Conservation (phyloP, 2,888 invertebrate species). For the Chrysolina americana region DNA sequence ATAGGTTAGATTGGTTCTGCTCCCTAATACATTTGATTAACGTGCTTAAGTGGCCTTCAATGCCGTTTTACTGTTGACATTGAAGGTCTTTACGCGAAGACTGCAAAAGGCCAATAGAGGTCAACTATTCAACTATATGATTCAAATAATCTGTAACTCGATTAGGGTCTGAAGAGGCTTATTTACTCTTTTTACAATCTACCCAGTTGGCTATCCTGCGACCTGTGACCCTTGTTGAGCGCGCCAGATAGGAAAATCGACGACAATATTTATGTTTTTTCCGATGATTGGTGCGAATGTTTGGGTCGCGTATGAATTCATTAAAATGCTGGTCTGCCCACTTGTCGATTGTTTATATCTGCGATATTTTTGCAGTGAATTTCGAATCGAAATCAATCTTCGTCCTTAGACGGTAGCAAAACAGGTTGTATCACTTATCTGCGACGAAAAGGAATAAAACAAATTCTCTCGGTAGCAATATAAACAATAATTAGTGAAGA, state of each 20-base stretch:
- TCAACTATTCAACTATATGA: constrained; percentile 66
- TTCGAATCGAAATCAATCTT: constrained; percentile 49
- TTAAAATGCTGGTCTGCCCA: constrained; percentile 20
- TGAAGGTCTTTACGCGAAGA: constrained; percentile 69
- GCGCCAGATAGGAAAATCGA: constrained; percentile 57
- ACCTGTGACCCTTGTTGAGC: constrained; percentile 64
- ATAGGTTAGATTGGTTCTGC: constrained; percentile 47
- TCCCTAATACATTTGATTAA: constrained; percentile 59
- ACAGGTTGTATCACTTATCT: constrained; percentile 66
- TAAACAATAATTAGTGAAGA: constrained; percentile 65
- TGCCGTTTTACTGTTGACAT: constrained; percentile 70
- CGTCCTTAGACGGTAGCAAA: constrained; percentile 61
- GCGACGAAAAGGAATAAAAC: constrained; percentile 61
- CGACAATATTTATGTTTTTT: constrained; percentile 53
- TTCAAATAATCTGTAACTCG: constrained; percentile 44
- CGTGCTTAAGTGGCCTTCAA: constrained; percentile 69
- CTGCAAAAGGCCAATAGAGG: constrained; percentile 70
- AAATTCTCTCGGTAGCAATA: constrained; percentile 59
- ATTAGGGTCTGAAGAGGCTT: constrained; percentile 44
- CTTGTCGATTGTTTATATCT: constrained; percentile 22
- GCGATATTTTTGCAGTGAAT: constrained; percentile 40
- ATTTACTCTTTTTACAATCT: constrained; percentile 38
- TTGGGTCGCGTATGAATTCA: neutral
- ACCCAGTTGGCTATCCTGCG: constrained; percentile 56
- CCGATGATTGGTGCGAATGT: constrained; percentile 32